Conservation (phyloP, 1,140 invertebrate species). For the Drosophila kanapiae region DNA sequence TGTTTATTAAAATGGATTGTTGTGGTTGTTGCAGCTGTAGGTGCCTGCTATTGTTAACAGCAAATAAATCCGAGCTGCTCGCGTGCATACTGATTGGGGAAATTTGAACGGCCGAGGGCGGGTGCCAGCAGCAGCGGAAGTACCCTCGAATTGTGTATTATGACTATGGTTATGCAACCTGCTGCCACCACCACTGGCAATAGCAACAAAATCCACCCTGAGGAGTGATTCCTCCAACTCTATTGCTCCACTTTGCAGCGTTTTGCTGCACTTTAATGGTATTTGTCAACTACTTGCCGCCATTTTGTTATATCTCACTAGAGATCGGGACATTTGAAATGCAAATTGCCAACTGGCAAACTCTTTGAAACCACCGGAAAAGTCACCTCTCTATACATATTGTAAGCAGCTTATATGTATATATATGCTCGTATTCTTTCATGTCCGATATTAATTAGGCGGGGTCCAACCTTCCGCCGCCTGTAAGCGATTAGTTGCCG, state of each 20-base stretch:
- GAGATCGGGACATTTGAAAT: slow-evolving; percentile 74
- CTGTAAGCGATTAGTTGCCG: slow-evolving; percentile 42
- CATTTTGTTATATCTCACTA: slow-evolving; percentile 56
- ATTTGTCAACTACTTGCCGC: slow-evolving; percentile 51
- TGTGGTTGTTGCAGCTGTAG: slow-evolving; percentile 12
- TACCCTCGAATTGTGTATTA: slow-evolving; percentile 25
- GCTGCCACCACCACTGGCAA: slow-evolving; percentile 6
- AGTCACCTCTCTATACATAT: slow-evolving; percentile 37
- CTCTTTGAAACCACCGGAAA: slow-evolving; percentile 47
- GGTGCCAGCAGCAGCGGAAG: not conserved
- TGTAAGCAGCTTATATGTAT: slow-evolving; percentile 30
- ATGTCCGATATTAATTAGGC: slow-evolving; percentile 46
- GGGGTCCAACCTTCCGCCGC: slow-evolving; percentile 36
- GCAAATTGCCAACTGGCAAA: slow-evolving; percentile 60
- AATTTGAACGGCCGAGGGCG: slow-evolving; percentile 5
- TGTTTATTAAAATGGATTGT: slow-evolving; percentile 73
- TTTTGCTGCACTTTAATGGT: slow-evolving; percentile 30
- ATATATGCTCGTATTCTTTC: slow-evolving; percentile 25
- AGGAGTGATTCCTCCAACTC: slow-evolving; percentile 29
- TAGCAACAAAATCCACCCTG: slow-evolving; percentile 1
- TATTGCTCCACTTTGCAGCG: slow-evolving; percentile 15
- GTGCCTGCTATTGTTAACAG: slow-evolving; percentile 61
- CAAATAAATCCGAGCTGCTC: slow-evolving; percentile 60
- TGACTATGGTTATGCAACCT: slow-evolving; percentile 62
- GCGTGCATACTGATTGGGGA: slow-evolving; percentile 69